phyloP scores from a whole-genome alignment of 1,140 invertebrate genomes.

The Chlorops oryzae region DNA sequence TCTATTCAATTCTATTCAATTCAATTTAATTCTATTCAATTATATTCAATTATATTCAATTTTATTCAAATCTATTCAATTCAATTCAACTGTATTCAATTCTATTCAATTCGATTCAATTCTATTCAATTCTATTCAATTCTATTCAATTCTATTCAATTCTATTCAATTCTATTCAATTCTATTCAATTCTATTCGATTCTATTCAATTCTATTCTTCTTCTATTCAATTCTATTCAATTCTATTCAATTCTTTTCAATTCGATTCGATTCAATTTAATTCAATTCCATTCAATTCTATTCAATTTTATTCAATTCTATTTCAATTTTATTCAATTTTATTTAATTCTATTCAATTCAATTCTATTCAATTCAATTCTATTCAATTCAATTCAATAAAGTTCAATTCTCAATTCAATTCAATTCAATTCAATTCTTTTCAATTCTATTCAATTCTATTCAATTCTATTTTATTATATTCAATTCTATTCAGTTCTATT shows the following conservation, averaged over 20 bases:
- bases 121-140: slow-evolving; percentile 6
- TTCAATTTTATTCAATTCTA: slow-evolving; percentile 12
- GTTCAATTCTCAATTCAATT: slow-evolving; percentile 13
- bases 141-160: slow-evolving; percentile 8
- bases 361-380: slow-evolving; percentile 11
- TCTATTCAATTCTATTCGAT: slow-evolving; percentile 14
- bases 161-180: slow-evolving; percentile 11
- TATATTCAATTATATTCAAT: slow-evolving; percentile 4
- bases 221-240: slow-evolving; percentile 16
- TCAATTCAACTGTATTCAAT: slow-evolving; percentile 6
- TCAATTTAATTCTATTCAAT: slow-evolving; percentile 7
- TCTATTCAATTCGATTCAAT: slow-evolving; percentile 4
- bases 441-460: slow-evolving; percentile 15
- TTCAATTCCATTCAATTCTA: slow-evolving; percentile 11
- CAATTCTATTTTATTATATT: slow-evolving; percentile 14
- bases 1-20: slow-evolving; percentile 3
- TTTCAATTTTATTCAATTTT: no score
- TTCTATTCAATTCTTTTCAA: slow-evolving; percentile 12
- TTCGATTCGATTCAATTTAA: slow-evolving; percentile 12
- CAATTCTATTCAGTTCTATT: slow-evolving; percentile 14
- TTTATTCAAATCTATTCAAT: slow-evolving; percentile 1
- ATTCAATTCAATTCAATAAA: slow-evolving; percentile 13
- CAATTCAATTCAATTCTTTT: slow-evolving; percentile 13
- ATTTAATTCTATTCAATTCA: slow-evolving; percentile 12
- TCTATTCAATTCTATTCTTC: slow-evolving; percentile 15